These are phyloP conservation scores for Psilanteris sp. DNA, from an alignment of 1,140 invertebrate genomes.

Conservation along the genomic window DNA sequence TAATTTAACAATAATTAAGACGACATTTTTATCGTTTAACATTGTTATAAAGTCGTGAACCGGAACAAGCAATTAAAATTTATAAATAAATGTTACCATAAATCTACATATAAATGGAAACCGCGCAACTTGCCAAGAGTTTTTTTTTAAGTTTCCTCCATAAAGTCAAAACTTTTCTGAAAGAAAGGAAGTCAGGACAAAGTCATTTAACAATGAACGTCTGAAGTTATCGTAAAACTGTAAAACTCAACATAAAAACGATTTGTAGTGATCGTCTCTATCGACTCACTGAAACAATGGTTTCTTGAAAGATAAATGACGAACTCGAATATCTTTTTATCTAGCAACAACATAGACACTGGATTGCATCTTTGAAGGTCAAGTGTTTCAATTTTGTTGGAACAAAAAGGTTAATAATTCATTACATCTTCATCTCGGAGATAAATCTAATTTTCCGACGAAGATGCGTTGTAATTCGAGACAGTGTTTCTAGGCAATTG, in stretches of 20 bases:
- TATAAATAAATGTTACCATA: slow-evolving; percentile 49
- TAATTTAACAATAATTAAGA: no score
- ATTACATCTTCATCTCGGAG: slow-evolving; percentile 13
- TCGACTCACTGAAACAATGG: background rate
- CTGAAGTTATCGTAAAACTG: slow-evolving; percentile 19
- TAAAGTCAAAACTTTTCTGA: slow-evolving; percentile 33
- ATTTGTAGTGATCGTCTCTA: slow-evolving; percentile 18
- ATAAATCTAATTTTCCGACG: slow-evolving; percentile 21
- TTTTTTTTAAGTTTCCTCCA: slow-evolving; percentile 25
- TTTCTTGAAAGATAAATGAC: background rate
- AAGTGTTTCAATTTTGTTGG: no score
- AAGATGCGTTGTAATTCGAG: slow-evolving; percentile 33
- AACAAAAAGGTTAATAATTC: no score
- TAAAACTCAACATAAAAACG: slow-evolving; percentile 23
- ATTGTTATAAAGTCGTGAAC: background rate
- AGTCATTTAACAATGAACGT: slow-evolving; percentile 48
- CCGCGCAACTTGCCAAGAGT: slow-evolving; percentile 3
- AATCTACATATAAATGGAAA: slow-evolving; percentile 41
- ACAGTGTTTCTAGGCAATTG: slow-evolving; percentile 13
- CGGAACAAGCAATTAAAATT: slow-evolving; percentile 18
- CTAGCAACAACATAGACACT: no score
- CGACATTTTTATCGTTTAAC: slow-evolving; percentile 3
- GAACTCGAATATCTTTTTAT: no score
- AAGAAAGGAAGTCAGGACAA: slow-evolving; percentile 18
- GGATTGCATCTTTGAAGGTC: no score